Percentiles rank a stretch among this genome's conserved stretches.
Evolutionary conservation across 1,140 invertebrate species (phyloP).

Genomic region (Euwallacea fornicatus): DNA sequence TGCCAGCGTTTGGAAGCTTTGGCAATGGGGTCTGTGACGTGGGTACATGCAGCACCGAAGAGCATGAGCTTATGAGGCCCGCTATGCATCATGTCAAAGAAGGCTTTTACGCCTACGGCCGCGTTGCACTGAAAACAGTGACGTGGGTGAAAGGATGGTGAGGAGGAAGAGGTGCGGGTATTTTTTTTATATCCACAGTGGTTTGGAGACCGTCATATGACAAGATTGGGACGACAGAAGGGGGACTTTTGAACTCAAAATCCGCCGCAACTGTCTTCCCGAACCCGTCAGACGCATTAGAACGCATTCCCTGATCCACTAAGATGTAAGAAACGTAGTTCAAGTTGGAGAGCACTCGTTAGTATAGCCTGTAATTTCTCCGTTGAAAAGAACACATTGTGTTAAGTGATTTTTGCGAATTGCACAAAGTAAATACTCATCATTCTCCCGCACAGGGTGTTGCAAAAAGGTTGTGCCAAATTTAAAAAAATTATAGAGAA

Average conservation of each 20-base stretch:
- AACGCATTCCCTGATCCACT: background rate
- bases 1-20: constrained; percentile 97
- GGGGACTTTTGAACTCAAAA: constrained; percentile 60
- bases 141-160: no score
- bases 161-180: no score
- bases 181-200: background rate
- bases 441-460: background rate
- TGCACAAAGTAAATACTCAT: background rate
- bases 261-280: constrained; percentile 70
- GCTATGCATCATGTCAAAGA: constrained; percentile 98
- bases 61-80: constrained; percentile 89
- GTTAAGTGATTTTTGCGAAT: no score
- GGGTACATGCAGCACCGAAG: constrained; percentile 94
- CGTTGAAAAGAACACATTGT: no score
- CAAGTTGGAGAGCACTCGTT: no score
- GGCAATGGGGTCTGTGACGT: constrained; percentile 96
- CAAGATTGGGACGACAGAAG: constrained; percentile 63
- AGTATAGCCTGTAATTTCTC: no score
- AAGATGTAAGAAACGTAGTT: background rate
- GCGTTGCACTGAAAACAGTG: constrained; percentile 84
- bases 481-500: no score
- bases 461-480: no score
- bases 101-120: constrained; percentile 95
- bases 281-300: constrained; percentile 50
- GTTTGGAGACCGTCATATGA: constrained; percentile 29